A percentile compares a stretch with the other conserved stretches of the same genome.
Conservation (phyloP, 1,140 invertebrate species). For the Drosophila athabasca region DNA sequence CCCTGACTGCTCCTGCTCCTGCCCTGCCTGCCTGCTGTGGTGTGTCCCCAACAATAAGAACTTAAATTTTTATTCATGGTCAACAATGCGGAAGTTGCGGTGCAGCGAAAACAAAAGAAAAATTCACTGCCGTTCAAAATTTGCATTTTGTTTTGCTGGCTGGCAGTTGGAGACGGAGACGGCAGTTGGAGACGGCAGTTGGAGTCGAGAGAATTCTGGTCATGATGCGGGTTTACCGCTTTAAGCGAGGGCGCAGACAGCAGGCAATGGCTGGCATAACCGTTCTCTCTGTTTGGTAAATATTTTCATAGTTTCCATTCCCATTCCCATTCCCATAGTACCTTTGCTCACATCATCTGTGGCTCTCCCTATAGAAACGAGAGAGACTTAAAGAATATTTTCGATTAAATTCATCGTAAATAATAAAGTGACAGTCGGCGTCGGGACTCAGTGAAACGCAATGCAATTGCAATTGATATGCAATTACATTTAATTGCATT, state of each 20-base stretch:
- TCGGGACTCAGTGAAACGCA: slow-evolving; percentile 3
- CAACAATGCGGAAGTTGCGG: slow-evolving; percentile 81
- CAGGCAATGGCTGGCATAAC: slow-evolving; percentile 13
- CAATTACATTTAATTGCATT: slow-evolving; percentile 54
- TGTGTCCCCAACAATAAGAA: slow-evolving; percentile 72
- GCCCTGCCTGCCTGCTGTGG: too few relatives aligned
- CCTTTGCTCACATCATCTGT: too few relatives aligned
- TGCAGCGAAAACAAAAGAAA: slow-evolving; percentile 70
- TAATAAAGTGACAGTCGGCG: not conserved
- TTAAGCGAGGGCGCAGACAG: slow-evolving; percentile 27
- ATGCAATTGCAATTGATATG: slow-evolving; percentile 33
- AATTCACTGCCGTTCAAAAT: slow-evolving; percentile 67
- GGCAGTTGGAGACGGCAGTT: slow-evolving; percentile 8
- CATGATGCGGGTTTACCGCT: slow-evolving; percentile 55
- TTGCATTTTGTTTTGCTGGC: slow-evolving; percentile 59
- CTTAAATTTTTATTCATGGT: slow-evolving; percentile 82
- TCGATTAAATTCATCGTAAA: slow-evolving; percentile 17
- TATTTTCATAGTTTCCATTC: slow-evolving; percentile 5
- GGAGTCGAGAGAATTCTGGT: slow-evolving; percentile 41
- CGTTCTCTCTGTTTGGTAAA: slow-evolving; percentile 18
- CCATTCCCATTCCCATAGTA: slow-evolving; percentile 15
- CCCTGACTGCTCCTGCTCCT: too few relatives aligned
- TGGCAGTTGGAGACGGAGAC: too few relatives aligned
- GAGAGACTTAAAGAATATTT: slow-evolving; percentile 3
- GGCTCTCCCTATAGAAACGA: not conserved